These are phyloP conservation scores for Colaptes auratus DNA, from an alignment of 2,113 vertebrate genomes.

Conservation along the genomic window DNA sequence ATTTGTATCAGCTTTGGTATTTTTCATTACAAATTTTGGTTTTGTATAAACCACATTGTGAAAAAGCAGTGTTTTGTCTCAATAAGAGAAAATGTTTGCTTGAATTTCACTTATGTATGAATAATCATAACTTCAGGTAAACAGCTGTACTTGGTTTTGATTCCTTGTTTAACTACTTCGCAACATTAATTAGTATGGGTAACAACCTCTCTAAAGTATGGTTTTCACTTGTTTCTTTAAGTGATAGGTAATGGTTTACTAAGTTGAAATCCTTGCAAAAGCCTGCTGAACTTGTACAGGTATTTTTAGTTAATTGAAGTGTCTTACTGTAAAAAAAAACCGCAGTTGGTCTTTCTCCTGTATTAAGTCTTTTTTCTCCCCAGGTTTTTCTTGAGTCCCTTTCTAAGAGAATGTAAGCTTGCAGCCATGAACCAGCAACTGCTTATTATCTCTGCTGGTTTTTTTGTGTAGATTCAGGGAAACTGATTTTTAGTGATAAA, in stretches of 20 bases:
- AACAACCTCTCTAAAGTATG: neutral
- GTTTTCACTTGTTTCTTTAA: neutral
- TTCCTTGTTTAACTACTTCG: neutral
- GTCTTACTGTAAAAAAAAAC: neutral
- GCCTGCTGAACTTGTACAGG: neutral
- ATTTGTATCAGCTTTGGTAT: neutral
- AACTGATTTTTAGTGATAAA: neutral
- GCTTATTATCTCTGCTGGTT: neutral
- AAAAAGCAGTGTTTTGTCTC: neutral
- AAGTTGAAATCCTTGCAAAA: neutral
- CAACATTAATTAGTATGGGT: neutral
- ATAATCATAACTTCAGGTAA: neutral
- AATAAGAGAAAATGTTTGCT: neutral
- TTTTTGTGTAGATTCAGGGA: neutral
- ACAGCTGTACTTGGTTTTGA: neutral
- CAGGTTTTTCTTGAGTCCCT: neutral
- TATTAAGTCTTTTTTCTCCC: neutral
- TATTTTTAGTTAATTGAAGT: neutral
- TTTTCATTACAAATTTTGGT: neutral
- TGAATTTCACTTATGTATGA: neutral
- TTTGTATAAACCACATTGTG: neutral
- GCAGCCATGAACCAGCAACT: neutral
- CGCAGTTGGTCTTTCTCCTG: neutral
- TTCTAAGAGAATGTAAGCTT: neutral
- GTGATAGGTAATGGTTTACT: neutral